phyloP scores from a whole-genome alignment of 2,888 invertebrate species.

The Prostheceraeus crozeri region DNA sequence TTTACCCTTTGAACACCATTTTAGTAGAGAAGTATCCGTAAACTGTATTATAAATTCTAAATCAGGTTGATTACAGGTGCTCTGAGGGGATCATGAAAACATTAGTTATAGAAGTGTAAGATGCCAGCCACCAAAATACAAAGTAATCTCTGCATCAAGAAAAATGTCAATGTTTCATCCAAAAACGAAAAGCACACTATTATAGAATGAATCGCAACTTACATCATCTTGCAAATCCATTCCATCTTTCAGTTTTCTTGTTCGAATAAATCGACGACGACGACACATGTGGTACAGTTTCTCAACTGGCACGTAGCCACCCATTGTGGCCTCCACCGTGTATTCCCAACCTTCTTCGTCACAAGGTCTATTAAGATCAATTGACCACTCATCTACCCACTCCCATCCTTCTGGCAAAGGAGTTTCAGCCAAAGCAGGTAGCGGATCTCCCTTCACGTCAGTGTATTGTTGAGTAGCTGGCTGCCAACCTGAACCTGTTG shows the following conservation, averaged over 20 bases:
- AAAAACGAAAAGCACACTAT: too few relatives aligned
- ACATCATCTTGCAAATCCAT: too few relatives aligned
- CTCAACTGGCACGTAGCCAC: conserved; percentile 58
- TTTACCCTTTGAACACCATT: too few relatives aligned
- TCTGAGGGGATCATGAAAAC: too few relatives aligned
- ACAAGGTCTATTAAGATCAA: conserved; percentile 57
- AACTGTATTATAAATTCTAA: too few relatives aligned
- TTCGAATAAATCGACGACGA: conserved; percentile 56
- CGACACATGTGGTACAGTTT: conserved; percentile 58
- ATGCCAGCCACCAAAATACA: too few relatives aligned
- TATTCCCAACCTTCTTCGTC: conserved; percentile 60
- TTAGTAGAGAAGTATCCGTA: too few relatives aligned
- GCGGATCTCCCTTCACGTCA: conserved; percentile 35
- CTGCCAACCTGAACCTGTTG: conserved; percentile 22
- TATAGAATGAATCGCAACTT: too few relatives aligned
- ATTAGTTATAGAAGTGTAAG: too few relatives aligned
- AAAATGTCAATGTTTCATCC: too few relatives aligned
- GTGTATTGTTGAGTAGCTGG: conserved; percentile 33
- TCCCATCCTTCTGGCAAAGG: conserved; percentile 38
- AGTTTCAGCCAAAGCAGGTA: conserved; percentile 30
- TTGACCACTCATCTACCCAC: conserved; percentile 54
- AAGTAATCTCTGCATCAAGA: too few relatives aligned
- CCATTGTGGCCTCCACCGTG: conserved; percentile 57
- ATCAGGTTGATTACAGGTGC: too few relatives aligned
- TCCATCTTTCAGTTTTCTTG: conserved; percentile 41